phyloP scores from a whole-genome alignment of 2,113 vertebrate species.

The Miniopterus natalensis region DNA sequence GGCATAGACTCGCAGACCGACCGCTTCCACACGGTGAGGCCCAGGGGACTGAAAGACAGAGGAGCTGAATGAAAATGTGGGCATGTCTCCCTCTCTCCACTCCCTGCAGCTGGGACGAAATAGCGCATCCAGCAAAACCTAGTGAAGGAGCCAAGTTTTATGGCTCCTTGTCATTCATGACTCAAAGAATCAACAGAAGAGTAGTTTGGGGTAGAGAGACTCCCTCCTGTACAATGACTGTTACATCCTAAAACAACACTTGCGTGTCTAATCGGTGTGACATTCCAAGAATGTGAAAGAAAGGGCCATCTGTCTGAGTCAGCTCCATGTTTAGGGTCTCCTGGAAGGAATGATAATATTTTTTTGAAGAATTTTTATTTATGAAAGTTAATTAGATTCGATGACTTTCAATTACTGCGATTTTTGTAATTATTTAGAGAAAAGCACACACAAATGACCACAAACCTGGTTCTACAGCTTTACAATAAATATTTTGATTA shows the following conservation, averaged over 20 bases:
- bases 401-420: not conserved
- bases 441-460: not conserved
- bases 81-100: not conserved
- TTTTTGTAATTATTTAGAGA: not conserved
- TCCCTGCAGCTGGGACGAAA: not conserved
- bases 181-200: slow-evolving; percentile 7
- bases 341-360: not conserved
- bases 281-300: not conserved
- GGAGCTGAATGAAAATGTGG: not conserved
- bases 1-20: not conserved
- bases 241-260: not conserved
- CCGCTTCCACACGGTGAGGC: not conserved
- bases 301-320: not conserved
- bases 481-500: not conserved
- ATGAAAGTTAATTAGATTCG: not conserved
- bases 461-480: not conserved
- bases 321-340: not conserved
- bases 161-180: not conserved
- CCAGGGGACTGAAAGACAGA: not conserved
- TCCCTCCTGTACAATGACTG: not conserved
- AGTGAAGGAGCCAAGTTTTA: not conserved
- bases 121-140: not conserved
- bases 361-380: not conserved
- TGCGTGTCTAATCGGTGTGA: not conserved
- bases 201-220: not conserved